Base-by-base conservation (phyloP, 2,888 invertebrate species). In the Megamerina dolium region DNA sequence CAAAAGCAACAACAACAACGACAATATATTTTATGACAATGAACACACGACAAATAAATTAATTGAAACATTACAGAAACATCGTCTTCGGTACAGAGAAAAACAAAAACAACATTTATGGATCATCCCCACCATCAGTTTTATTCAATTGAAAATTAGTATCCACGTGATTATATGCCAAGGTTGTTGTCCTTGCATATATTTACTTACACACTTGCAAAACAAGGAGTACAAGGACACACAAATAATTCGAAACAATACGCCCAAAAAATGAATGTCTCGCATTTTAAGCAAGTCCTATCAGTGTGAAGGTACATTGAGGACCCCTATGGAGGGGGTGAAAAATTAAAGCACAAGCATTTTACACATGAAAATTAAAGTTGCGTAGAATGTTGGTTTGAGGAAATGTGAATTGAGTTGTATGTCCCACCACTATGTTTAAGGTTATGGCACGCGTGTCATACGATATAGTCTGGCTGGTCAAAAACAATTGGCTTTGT, bases 401-500 rank as follows among this genome's bases (percentile, higher is more conserved):
- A 8, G 23, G 23, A 23, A 23, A 23, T 23, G 23, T 6, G 23
- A 10, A 23, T 23, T 23, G 23, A 10, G 23, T 23, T 23, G 23
- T 23, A 23, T 23, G 8, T 23, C 16, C 16, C 31, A 23, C n/a
- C n/a, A n/a, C n/a, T n/a, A n/a, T n/a, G n/a, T n/a, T n/a, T n/a
- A n/a, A n/a, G n/a, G n/a, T n/a, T 36, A 20, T 17, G 13, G 6
- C 42, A 32, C 31, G 27, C 36, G 23, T n/a, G n/a, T n/a, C n/a
- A n/a, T n/a, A n/a, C n/a, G n/a, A n/a, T n/a, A n/a, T n/a, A n/a
- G n/a, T 6, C 26, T 31, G 35, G 33, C 45, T 46, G 41, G 37
- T 49, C 44, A 34, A 39, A 49, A 53, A 58, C 61, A 64, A 64
- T 64, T 62, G 64, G 57, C 60, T 61, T 60, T 63, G 64, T 23